Percentiles rank a stretch among this genome's conserved stretches.
These are phyloP conservation scores for Amphipyra tragopoginis DNA, from an alignment of 2,888 invertebrate genomes.

Conservation along the genomic window DNA sequence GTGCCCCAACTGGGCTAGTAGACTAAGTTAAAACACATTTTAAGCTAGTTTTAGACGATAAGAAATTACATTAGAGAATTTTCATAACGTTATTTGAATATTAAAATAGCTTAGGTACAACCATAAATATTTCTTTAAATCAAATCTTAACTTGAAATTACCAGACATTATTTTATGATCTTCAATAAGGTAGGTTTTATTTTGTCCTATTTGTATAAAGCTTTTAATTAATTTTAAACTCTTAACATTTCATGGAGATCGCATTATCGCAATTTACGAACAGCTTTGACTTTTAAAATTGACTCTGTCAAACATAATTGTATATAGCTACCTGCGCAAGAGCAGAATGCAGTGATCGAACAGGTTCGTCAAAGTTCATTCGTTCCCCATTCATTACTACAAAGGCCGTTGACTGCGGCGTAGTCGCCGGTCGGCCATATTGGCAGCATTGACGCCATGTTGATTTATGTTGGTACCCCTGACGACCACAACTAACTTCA, in stretches of 20 bases:
- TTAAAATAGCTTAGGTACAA: too few species aligned
- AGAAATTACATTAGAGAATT: not conserved
- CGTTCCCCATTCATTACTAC: constrained; percentile 77
- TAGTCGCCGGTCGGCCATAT: constrained; percentile 55
- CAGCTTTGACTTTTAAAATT: constrained; percentile 19
- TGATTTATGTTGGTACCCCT: constrained; percentile 49
- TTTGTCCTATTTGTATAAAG: too few species aligned
- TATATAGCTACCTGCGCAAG: constrained; percentile 53
- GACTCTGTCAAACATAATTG: constrained; percentile 17
- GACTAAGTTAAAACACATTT: constrained; percentile 2
- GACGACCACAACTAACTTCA: constrained; percentile 74
- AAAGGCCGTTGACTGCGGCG: constrained; percentile 78
- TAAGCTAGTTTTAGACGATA: not conserved
- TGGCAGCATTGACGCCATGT: constrained; percentile 55
- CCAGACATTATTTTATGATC: too few species aligned
- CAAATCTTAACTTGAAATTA: too few species aligned
- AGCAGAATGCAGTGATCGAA: constrained; percentile 64
- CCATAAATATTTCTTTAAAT: too few species aligned
- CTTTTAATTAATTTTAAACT: too few species aligned
- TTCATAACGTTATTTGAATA: too few species aligned
- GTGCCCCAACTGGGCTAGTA: constrained; percentile 14
- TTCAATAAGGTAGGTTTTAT: too few species aligned
- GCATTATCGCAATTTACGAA: constrained; percentile 11
- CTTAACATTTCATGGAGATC: constrained; percentile 4
- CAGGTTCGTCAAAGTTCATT: constrained; percentile 76